Base-by-base conservation (phyloP, 2,888 invertebrate genomes). In the Andrena minutula region DNA sequence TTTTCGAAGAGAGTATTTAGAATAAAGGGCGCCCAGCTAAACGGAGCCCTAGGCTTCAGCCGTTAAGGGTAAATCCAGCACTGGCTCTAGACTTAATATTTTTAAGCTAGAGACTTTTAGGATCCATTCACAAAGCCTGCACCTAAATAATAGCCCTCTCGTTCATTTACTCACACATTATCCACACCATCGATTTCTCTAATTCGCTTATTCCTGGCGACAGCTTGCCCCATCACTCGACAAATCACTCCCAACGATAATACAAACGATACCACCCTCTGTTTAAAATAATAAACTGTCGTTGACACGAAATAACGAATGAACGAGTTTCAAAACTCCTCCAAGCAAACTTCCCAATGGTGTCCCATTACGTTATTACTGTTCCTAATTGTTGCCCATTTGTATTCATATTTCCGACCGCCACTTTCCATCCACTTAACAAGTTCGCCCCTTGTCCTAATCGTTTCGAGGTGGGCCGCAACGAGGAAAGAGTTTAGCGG, bases 381-480 rank as follows among this genome's bases (percentile, higher is more conserved):
- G 35, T 64, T 35, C n/a, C 72, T 65, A 72, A 76, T 71, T 71
- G 70, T 64, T 49, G 16, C 12, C 32, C 35, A 63, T 69, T 75
- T 26, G 12, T 26, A 20, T 51, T 35, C 51, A 69, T 61, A 32
- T 69, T 41, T 70, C 26, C 51, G 20, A n/a, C 30, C 28, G n/a
- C 10, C 60, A 16, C 26, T 49, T 32, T 6, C 63, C 10, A 10
- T 26, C 63, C 30, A 10, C 68, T 28, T 61, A 68, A 66, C 61
- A 35, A 51, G 35, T 28, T 20, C 10, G 26, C 20, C 26, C n/a
- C 1, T 49, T 7, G 51, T 30, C 35, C 53, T 26, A 49, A 56
- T 56, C 35, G 23, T n/a, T 49, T 5, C 23, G 16, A n/a, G n/a
- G 8, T 63, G 49, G n/a, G 28, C 49, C 23, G 20, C 4, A 4